A percentile compares a stretch with the other conserved stretches of the same genome.
Conservation (phyloP, 2,113 vertebrate species). For the Sturnus vulgaris region DNA sequence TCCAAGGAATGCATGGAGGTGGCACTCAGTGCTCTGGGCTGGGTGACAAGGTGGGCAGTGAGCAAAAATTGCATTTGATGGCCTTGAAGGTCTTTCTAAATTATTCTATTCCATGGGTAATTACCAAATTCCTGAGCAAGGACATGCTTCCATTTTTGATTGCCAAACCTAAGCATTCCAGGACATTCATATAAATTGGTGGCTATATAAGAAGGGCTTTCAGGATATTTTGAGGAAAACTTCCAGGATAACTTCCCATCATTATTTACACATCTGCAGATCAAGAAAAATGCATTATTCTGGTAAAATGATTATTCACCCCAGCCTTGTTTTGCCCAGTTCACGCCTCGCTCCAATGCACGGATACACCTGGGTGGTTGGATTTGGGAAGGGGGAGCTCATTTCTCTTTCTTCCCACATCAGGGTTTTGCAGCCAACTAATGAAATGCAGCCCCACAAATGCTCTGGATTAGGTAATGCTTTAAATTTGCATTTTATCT, state of each 20-base stretch:
- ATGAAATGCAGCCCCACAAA: neutral
- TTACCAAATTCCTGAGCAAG: neutral
- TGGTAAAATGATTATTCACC: neutral
- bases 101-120: neutral
- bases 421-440: neutral
- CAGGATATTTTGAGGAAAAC: neutral
- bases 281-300: neutral
- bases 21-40: neutral
- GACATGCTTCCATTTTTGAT: neutral
- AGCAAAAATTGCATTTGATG: neutral
- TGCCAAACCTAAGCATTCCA: neutral
- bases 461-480: neutral
- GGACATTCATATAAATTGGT: neutral
- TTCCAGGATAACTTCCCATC: neutral
- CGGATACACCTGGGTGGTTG: neutral
- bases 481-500: neutral
- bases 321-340: neutral
- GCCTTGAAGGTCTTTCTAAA: neutral
- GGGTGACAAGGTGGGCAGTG: fast-evolving
- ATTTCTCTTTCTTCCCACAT: neutral
- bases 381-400: neutral
- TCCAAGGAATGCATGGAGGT: fast-evolving
- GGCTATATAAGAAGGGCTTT: neutral
- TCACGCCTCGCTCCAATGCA: neutral
- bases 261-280: neutral